Evolutionary conservation across 2,888 invertebrate genomes (phyloP), one percentile per base, ranked within the genome.

Genomic region (Anaspis maculata): DNA sequence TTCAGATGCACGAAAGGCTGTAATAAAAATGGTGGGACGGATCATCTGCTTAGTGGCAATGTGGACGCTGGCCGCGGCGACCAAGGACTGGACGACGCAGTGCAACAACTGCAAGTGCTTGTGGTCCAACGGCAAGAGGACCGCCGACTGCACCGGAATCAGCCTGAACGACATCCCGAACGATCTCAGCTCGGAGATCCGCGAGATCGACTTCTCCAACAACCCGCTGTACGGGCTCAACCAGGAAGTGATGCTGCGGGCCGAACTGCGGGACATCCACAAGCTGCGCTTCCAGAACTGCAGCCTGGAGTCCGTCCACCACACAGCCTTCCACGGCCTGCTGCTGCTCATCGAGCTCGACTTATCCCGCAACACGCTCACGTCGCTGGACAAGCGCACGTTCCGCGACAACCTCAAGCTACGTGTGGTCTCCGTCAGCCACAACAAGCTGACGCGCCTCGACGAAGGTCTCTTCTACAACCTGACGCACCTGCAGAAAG

Each of bases 51-150:
- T 64, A 34, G 39, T 57, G 38, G 47, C 49, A 29, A 27, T 52
- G 22, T 36, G 58, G 27, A 56, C 64, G 6, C 54, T 65, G 25
- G 57, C 68, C 28, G 66, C 77, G 62, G 70, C 73, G 31, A 69
- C 68, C 15, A 19, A 27, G 16, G 71, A 74, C 56, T 84, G 83
- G 61, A 74, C 77, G 6, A 51, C 51, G 31, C 49, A 62, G 25
- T 66, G 66, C 49, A 59, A 70, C 43, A 69, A 70, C 34, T 91
- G 91, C 68, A 77, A 79, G 54, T 91, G 91, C 61, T 79, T 81
- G 44, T 91, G 91, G 90, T 78, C 78, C 15, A 79, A 80, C 38
- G 89, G 90, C 3, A 86, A 82, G 61, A 87, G 83, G 59, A 79
- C 79, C 13, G 90, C 88, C 2, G 83, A 87, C 48, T 92, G 92